phyloP scores from a whole-genome alignment of 2,113 vertebrate species.

The Falco punctatus region DNA sequence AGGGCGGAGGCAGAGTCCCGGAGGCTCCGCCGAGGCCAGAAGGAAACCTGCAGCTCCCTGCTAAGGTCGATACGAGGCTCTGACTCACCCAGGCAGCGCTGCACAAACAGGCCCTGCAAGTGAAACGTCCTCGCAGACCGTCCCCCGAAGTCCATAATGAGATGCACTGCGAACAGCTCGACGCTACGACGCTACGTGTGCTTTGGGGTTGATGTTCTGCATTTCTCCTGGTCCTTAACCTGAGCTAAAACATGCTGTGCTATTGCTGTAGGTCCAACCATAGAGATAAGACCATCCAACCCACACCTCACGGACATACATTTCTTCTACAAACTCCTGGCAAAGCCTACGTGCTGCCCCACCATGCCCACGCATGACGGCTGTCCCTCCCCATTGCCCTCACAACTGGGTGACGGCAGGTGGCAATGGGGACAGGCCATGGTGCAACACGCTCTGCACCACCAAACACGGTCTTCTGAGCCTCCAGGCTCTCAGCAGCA shows the following conservation, averaged over 20 bases:
- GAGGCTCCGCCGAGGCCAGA: background rate
- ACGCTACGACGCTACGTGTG: background rate
- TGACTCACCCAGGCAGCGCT: background rate
- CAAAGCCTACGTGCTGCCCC: background rate
- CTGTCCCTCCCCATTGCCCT: background rate
- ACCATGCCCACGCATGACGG: rapidly evolving
- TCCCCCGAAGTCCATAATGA: rapidly evolving
- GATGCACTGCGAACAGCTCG: rapidly evolving
- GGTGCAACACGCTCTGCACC: background rate
- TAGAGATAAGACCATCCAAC: background rate
- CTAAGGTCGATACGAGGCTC: rapidly evolving
- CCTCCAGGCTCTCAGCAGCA: background rate
- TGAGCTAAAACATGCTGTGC: rapidly evolving
- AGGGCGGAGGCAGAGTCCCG: background rate
- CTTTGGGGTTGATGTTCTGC: background rate
- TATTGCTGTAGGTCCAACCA: background rate
- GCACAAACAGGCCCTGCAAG: background rate
- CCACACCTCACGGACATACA: rapidly evolving
- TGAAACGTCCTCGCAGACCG: background rate
- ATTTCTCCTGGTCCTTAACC: background rate
- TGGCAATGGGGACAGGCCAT: background rate
- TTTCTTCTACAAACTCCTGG: background rate
- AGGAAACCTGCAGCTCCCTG: background rate
- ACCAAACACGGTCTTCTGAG: rapidly evolving
- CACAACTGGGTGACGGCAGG: background rate